Conservation (phyloP, 2,888 invertebrate species). For the Malachius bipustulatus region DNA sequence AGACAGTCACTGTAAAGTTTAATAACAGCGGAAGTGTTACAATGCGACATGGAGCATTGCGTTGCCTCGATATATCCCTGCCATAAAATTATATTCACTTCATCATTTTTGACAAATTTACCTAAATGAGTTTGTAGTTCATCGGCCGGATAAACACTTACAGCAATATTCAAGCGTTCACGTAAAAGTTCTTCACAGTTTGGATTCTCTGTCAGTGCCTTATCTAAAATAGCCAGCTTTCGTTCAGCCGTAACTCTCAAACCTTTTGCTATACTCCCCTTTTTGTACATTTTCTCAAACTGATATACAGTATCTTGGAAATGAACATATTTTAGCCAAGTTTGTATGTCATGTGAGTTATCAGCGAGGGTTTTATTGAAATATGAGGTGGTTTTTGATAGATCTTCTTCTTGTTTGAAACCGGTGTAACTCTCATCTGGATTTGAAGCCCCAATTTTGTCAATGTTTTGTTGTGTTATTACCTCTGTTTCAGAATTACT, state of each 20-base stretch:
- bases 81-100: constrained; percentile 40
- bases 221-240: constrained; percentile 49
- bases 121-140: constrained; percentile 42
- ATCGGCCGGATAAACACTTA: constrained; percentile 46
- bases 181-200: constrained; percentile 42
- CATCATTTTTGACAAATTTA: constrained; percentile 39
- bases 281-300: constrained; percentile 36
- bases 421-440: constrained; percentile 26
- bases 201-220: constrained; percentile 46
- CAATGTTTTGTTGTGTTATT: constrained; percentile 14
- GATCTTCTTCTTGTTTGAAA: constrained; percentile 38
- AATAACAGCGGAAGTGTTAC: constrained; percentile 46
- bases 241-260: constrained; percentile 39
- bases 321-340: constrained; percentile 49
- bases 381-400: constrained; percentile 39
- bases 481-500: constrained; percentile 32
- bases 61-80: constrained; percentile 41
- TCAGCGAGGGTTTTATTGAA: constrained; percentile 42
- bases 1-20: constrained; percentile 44
- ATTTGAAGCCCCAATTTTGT: constrained; percentile 10
- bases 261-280: constrained; percentile 36
- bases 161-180: constrained; percentile 38
- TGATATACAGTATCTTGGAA: constrained; percentile 42
- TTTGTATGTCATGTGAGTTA: constrained; percentile 40
- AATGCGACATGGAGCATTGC: constrained; percentile 49